Evolutionary conservation across 2,888 invertebrate genomes (phyloP), one percentile per base, ranked within the genome.

Genomic region (Eristalinus sepulchralis): DNA sequence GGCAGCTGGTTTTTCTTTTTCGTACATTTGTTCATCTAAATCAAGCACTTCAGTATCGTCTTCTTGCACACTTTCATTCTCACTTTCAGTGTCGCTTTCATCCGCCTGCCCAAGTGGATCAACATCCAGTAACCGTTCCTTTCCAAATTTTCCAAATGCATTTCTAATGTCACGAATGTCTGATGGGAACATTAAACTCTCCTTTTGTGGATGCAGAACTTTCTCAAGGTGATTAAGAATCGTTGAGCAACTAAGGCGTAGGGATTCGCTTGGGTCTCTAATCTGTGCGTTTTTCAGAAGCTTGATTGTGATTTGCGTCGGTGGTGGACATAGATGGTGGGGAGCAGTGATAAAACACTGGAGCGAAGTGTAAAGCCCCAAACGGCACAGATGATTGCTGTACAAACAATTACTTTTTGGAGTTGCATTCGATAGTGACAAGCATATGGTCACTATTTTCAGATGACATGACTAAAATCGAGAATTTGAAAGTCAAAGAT

Each of bases 121-220:
- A 13, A 71, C 60, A 0, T 39, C 53, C 1, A 88, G 34, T 1
- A 84, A 47, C n/a, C 75, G 71, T 63, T 83, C 83, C 20, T 81
- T 75, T 22, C 78, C 80, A 8, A 80, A 47, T 66, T 89, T 89
- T 0, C 80, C 80, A 66, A 89, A 89, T 33, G 89, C 88, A 63
- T 89, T 90, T 20, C 89, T 89, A 8, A 91, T 88, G 34, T 89
- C 89, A 8, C 88, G 87, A 8, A 88, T 55, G 70, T 90, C 89
- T 1, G 88, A 80, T 5, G 90, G 89, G 64, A 90, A 91, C 34
- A 90, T 76, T 9, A 91, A 82, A 20, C 88, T 83, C 33, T 90
- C 90, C 70, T 91, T 91, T 87, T 90, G 89, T 0, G 91, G 91
- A 88, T 91, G 91, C 63, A 90, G 70, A 3, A 90, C 73, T 72